phyloP scores from a whole-genome alignment of 2,888 invertebrate species.

The Busseola fusca region DNA sequence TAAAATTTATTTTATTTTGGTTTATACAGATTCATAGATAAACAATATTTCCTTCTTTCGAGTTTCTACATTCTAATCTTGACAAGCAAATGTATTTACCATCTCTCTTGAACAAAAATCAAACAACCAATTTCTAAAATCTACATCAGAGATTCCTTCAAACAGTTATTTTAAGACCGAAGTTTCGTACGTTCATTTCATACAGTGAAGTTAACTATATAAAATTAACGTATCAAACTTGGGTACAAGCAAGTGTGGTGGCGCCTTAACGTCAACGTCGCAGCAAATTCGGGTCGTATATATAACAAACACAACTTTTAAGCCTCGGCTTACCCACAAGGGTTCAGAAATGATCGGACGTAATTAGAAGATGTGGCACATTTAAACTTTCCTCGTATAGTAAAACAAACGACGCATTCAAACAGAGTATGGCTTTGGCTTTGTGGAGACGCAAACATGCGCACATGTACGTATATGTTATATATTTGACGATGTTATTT shows the following conservation, averaged over 20 bases:
- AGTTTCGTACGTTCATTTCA: constrained; percentile 39
- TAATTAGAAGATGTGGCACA: constrained; percentile 61
- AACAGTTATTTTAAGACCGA: constrained; percentile 30
- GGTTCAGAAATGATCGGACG: constrained; percentile 62
- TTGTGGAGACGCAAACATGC: constrained; percentile 29
- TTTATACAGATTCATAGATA: not conserved
- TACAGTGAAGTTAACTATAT: constrained; percentile 39
- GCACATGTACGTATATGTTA: constrained; percentile 2
- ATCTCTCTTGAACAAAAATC: constrained; percentile 7
- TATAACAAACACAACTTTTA: constrained; percentile 59
- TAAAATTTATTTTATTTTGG: not conserved
- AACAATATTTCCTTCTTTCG: not conserved
- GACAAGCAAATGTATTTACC: not conserved
- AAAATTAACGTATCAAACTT: constrained; percentile 46
- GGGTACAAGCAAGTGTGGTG: constrained; percentile 38
- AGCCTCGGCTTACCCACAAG: constrained; percentile 50
- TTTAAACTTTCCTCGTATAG: constrained; percentile 62
- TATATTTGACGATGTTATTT: constrained; percentile 23
- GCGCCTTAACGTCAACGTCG: constrained; percentile 52
- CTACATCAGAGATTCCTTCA: constrained; percentile 6
- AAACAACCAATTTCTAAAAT: constrained; percentile 13
- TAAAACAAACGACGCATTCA: constrained; percentile 59
- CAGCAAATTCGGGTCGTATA: constrained; percentile 49
- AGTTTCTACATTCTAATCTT: not conserved
- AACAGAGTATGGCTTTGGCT: constrained; percentile 39